Percentiles rank a stretch among this genome's conserved stretches.
phyloP scores from a whole-genome alignment of 2,797 vertebrate genomes.

The Spinibarbus caldwelli region DNA sequence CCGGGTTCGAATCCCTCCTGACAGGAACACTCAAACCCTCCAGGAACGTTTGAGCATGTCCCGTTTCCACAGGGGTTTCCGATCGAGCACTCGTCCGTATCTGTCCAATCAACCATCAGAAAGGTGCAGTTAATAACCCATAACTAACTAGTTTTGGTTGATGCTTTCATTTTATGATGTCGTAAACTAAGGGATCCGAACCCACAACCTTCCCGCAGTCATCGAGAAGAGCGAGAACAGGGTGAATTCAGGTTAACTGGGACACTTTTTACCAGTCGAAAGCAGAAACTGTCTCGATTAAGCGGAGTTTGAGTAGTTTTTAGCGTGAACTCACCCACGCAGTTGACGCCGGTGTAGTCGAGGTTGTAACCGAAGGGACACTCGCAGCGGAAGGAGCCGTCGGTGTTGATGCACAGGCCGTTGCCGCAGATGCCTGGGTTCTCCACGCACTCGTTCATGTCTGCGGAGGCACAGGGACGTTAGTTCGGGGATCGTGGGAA shows the following conservation, averaged over 20 bases:
- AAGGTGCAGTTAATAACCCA: too few relatives aligned
- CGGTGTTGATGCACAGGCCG: slow-evolving; percentile 92
- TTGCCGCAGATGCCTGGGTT: slow-evolving; percentile 88
- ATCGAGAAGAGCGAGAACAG: not conserved
- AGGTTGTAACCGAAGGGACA: slow-evolving; percentile 93
- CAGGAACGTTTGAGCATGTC: slow-evolving; percentile 90
- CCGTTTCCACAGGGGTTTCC: slow-evolving; percentile 93
- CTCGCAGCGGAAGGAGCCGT: slow-evolving; percentile 95
- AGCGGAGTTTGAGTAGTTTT: not conserved
- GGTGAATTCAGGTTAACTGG: not conserved
- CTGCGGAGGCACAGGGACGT: slow-evolving; percentile 65
- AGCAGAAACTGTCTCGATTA: not conserved
- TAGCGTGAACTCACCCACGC: slow-evolving; percentile 85
- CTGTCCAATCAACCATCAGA: slow-evolving; percentile 67
- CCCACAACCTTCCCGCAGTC: not conserved
- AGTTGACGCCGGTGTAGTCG: slow-evolving; percentile 90
- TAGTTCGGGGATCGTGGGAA: not conserved
- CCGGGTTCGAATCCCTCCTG: slow-evolving; percentile 93
- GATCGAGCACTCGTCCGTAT: slow-evolving; percentile 91
- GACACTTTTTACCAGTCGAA: not conserved
- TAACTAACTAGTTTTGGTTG: not conserved
- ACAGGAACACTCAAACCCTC: slow-evolving; percentile 91
- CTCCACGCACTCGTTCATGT: slow-evolving; percentile 92
- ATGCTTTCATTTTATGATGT: not conserved
- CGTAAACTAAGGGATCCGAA: too few relatives aligned